Evolutionary conservation across 2,113 vertebrate genomes (phyloP).

Genomic region (Cavia porcellus): DNA sequence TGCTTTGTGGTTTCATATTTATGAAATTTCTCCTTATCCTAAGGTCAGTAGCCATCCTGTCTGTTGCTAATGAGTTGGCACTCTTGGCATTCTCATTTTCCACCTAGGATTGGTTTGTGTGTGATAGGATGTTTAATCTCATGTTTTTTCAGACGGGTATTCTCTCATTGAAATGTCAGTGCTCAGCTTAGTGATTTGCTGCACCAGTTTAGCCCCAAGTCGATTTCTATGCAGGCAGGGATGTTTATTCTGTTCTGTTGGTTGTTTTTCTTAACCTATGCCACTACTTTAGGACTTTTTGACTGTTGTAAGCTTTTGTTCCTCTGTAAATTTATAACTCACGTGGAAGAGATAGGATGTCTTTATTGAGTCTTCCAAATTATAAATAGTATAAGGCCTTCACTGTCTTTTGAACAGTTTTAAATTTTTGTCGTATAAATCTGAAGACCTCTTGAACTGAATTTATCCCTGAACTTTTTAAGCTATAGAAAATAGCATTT

Average conservation of each 20-base stretch:
- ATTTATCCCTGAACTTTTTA: conserved; percentile 42
- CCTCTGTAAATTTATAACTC: not conserved
- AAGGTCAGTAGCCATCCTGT: not conserved
- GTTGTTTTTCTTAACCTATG: conserved; percentile 1
- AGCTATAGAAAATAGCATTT: conserved; percentile 18
- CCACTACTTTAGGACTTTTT: not conserved
- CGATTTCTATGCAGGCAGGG: not conserved
- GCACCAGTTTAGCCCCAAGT: not conserved
- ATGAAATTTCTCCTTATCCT: not conserved
- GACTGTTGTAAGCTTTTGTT: not conserved
- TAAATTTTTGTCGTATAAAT: conserved; percentile 9
- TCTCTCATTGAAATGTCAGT: not conserved
- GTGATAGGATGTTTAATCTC: not conserved
- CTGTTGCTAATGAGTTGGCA: not conserved
- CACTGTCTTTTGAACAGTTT: conserved; percentile 1
- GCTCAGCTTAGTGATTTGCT: not conserved
- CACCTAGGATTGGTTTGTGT: not conserved
- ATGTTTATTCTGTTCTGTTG: not conserved
- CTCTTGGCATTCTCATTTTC: not conserved
- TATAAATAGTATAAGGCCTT: not conserved
- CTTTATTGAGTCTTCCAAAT: not conserved
- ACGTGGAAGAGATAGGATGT: not conserved
- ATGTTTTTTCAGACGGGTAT: not conserved
- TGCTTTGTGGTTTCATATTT: not conserved
- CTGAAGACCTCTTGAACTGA: conserved; percentile 12